Percentiles rank a stretch among this genome's conserved stretches.
Conservation (phyloP, 1,140 invertebrate genomes). For the Heliconius hewitsoni region DNA sequence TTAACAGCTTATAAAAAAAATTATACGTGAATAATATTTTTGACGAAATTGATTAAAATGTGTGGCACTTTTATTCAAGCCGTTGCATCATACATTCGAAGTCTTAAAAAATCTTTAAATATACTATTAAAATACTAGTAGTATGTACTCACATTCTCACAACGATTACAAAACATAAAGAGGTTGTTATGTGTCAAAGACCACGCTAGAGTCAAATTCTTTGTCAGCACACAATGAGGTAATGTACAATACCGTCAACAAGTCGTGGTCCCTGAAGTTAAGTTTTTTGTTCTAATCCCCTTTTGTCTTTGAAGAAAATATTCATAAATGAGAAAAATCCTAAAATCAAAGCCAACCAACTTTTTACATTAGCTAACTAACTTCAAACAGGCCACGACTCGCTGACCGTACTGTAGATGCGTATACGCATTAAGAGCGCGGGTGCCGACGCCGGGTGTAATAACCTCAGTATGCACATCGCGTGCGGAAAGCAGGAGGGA, state of each 20-base stretch:
- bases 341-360: no score
- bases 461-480: slow-evolving; percentile 42
- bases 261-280: no score
- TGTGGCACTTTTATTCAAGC: neutral
- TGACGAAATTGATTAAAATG: neutral
- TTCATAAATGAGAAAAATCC: no score
- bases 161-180: slow-evolving; percentile 3
- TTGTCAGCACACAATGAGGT: slow-evolving; percentile 44
- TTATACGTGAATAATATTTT: no score
- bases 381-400: no score
- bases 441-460: slow-evolving; percentile 37
- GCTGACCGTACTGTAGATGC: slow-evolving; percentile 31
- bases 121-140: neutral
- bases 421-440: slow-evolving; percentile 41
- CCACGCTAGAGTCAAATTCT: slow-evolving; percentile 32
- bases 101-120: neutral
- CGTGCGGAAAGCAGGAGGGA: slow-evolving; percentile 34
- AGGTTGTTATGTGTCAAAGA: slow-evolving; percentile 37
- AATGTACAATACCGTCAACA: slow-evolving; percentile 13
- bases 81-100: neutral
- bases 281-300: no score
- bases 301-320: no score
- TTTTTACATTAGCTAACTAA: no score
- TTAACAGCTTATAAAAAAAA: no score
- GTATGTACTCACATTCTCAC: neutral